Conservation (phyloP, 2,888 invertebrate genomes). For the Ectemnius cavifrons region DNA sequence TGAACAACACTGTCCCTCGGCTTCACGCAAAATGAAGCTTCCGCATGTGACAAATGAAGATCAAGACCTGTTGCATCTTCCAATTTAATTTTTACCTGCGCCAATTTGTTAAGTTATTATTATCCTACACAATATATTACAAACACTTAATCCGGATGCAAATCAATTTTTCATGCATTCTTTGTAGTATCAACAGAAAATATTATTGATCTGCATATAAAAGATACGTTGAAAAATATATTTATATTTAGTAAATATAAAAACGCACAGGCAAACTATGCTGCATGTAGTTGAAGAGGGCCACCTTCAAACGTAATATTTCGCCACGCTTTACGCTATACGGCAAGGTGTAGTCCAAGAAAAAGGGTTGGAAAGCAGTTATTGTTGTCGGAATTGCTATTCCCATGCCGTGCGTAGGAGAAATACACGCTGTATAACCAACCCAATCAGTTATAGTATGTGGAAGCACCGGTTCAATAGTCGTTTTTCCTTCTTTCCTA, state of each 20-base stretch:
- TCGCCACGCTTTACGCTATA: slow-evolving; percentile 85
- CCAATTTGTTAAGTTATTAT: neutral
- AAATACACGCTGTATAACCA: slow-evolving; percentile 81
- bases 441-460: slow-evolving; percentile 83
- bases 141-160: neutral
- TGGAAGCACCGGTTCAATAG: slow-evolving; percentile 78
- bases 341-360: slow-evolving; percentile 85
- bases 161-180: no score
- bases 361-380: slow-evolving; percentile 85
- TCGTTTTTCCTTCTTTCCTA: slow-evolving; percentile 75
- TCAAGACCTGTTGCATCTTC: slow-evolving; percentile 68
- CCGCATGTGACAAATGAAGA: slow-evolving; percentile 60
- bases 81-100: slow-evolving; percentile 67
- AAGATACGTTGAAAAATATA: neutral
- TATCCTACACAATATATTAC: neutral
- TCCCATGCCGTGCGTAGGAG: slow-evolving; percentile 79
- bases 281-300: slow-evolving; percentile 86
- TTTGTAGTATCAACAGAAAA: no score
- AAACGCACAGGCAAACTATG: slow-evolving; percentile 83
- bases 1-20: slow-evolving; percentile 70
- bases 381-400: slow-evolving; percentile 78
- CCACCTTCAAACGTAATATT: slow-evolving; percentile 82
- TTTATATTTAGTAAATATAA: neutral
- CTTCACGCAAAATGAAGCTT: slow-evolving; percentile 67
- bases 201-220: no score